Conservation (phyloP, 2,113 vertebrate genomes). For the Cochlearius cochlearius region DNA sequence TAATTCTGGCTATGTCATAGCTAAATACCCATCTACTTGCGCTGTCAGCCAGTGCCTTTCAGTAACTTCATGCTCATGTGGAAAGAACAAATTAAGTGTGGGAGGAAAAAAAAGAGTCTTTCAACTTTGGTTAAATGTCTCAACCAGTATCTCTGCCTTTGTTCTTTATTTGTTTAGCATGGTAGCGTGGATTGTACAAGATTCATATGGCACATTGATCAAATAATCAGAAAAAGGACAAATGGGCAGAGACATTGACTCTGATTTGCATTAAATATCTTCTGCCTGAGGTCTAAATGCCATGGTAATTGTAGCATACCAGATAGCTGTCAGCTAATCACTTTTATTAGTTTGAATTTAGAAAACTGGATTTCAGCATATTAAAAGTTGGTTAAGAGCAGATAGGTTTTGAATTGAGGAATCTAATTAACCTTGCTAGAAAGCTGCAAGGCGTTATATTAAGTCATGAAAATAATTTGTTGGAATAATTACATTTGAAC, state of each 20-base stretch:
- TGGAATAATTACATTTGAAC: constrained; percentile 69
- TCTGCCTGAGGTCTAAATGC: constrained; percentile 54
- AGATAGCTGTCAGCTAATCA: constrained; percentile 69
- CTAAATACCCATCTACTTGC: neutral
- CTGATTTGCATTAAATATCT: constrained; percentile 52
- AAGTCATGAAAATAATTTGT: constrained; percentile 74
- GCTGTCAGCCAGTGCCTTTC: constrained; percentile 14
- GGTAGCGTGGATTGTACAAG: neutral
- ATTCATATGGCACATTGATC: constrained; percentile 48
- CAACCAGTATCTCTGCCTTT: constrained; percentile 25
- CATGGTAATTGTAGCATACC: constrained; percentile 45
- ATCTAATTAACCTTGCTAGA: constrained; percentile 75
- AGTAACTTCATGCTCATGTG: neutral
- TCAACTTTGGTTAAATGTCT: constrained; percentile 8
- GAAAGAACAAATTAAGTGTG: constrained; percentile 20
- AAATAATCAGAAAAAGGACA: constrained; percentile 53
- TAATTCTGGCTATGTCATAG: constrained; percentile 14
- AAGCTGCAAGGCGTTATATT: constrained; percentile 69
- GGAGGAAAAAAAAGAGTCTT: neutral
- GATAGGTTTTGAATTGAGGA: constrained; percentile 69
- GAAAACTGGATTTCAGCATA: constrained; percentile 66
- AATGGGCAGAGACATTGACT: constrained; percentile 55
- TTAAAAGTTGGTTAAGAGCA: constrained; percentile 70
- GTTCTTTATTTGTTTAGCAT: constrained; percentile 38
- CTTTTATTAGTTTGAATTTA: constrained; percentile 74